Base-by-base conservation (phyloP, 1,140 invertebrate genomes). In the Amphibalanus amphitrite region DNA sequence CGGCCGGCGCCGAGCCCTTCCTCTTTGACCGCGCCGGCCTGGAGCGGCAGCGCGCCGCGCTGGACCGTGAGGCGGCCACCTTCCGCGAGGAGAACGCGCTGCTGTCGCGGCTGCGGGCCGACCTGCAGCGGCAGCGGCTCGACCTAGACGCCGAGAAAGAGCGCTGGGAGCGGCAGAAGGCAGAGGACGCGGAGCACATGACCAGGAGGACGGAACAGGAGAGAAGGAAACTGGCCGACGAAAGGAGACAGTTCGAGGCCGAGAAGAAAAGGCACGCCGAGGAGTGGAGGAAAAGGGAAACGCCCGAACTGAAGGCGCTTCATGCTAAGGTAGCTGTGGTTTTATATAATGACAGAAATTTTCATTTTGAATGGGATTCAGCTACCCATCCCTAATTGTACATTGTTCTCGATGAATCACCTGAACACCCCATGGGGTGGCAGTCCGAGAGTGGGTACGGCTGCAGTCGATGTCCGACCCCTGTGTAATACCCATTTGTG, bases 231-330 rank as follows among this genome's bases (percentile, higher is more conserved):
- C 65, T 75, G 26, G 72, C 47, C 29, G 70, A 73, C 10, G 74
- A 76, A 40, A 74, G 72, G 30, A 29, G 20, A n/a, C 65, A 29
- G 65, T 74, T 75, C 4, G 68, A 72, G 64, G 67, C 64, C 38
- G 73, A 75, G 47, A 59, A 59, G 47, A 59, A 59, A 20, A 13
- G 10, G 17, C 20, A 3, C 23, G 47, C 17, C 6, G 47, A 59
- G 20, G 13, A 59, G 47, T 59, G 47, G 47, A 59, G 20, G 47
- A 13, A 59, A 23, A 6, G 23, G 47, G 47, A 59, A 20, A 59
- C 47, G 47, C 47, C 47, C 13, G 13, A 59, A 20, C 10, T 59
- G 13, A 59, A 59, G 47, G 47, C 23, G 47, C 47, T 59, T 20
- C 10, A 13, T 13, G 47, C 47, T 20, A 59, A 59, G 47, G 47